Base-by-base conservation (phyloP, 2,113 vertebrate species). In the Marmota monax region DNA sequence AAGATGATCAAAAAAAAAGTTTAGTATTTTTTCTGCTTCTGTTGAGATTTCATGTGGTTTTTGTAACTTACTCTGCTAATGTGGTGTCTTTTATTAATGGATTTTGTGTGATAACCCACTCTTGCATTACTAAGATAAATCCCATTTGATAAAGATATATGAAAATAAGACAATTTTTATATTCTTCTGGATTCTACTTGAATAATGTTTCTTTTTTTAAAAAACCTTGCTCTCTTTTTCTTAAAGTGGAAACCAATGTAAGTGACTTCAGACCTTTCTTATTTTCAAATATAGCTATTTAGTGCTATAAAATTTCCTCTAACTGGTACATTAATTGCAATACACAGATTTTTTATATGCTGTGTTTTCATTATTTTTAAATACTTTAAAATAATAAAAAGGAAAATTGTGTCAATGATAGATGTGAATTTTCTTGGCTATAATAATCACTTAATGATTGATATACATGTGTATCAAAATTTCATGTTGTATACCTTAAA, bases 11-110 rank as follows among this genome's bases (percentile, higher is more conserved):
- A 85, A 70, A 61, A 5, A 63, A 84, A 10, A 73, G 56, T 73
- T 84, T 74, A 42, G 39, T 23, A 56, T 61, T 79, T 84, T 45
- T 93, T 67, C 20, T 88, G n/a, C 69, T 82, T 92, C 67, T 90
- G 8, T 90, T 90, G 42, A 87, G 34, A 80, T 94, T 29, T 84
- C 14, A n/a, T 56, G 17, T 78, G 23, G 0, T 69, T 87, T 58
- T 79, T 92, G 45, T 83, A 51, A 83, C 63, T 79, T 94, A 72
- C 65, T 74, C 56, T 84, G 2, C 83, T 84, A 86, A 42, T 58
- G 77, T 67, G 39, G 23, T 58, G 0, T 51, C 65, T 84, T 87
- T 56, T 29, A 87, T 94, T 87, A 58, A 42, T 29, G 80, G 70
- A 90, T 87, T 77, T 83, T 56, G 61, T 51, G 48, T 87, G 23